A percentile compares a stretch with the other conserved stretches of the same genome.
Evolutionary conservation across 2,888 invertebrate genomes (phyloP).

Genomic region (Lutraria lutraria): DNA sequence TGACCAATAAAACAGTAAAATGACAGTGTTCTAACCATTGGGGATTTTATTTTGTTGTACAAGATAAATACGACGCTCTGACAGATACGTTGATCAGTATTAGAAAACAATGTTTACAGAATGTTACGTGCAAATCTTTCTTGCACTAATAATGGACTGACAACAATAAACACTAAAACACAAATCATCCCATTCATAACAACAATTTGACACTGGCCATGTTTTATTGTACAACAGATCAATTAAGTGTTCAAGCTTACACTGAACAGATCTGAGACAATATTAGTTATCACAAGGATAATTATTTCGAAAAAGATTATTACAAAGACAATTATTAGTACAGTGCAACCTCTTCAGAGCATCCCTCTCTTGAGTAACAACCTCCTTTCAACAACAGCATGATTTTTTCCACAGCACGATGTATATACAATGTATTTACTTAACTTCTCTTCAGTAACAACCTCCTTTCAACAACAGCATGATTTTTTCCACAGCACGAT

Average conservation of each 20-base stretch:
- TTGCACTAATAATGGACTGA: neutral
- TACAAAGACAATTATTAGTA: too few relatives aligned
- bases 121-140: neutral
- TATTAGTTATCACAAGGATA: neutral
- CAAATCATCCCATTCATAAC: neutral
- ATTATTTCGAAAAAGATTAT: too few relatives aligned
- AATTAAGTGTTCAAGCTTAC: neutral
- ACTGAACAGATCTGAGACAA: neutral
- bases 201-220: neutral
- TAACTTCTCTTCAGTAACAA: too few relatives aligned
- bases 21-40: neutral
- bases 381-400: too few relatives aligned
- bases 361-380: too few relatives aligned
- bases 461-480: too few relatives aligned
- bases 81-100: neutral
- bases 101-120: neutral
- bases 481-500: too few relatives aligned
- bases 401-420: too few relatives aligned
- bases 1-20: conserved; percentile 16
- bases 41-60: neutral
- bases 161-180: neutral
- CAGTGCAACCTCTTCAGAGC: too few relatives aligned
- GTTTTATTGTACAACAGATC: neutral
- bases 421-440: too few relatives aligned
- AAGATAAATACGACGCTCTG: neutral